Percentiles rank a stretch among this genome's conserved stretches.
Evolutionary conservation across 2,113 vertebrate species (phyloP).

Genomic region (Coregonus clupeaformis): DNA sequence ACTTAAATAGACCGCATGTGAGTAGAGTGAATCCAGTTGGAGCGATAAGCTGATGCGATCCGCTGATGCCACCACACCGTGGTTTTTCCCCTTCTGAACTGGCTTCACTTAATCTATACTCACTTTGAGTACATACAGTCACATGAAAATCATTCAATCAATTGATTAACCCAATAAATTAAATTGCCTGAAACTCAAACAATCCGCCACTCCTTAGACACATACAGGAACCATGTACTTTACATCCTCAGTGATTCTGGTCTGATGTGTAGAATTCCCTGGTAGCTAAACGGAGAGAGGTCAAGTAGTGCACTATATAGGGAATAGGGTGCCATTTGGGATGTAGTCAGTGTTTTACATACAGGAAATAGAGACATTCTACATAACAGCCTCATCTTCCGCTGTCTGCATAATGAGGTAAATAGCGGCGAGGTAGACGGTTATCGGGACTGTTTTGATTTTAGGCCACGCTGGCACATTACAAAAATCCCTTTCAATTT

Average conservation of each 20-base stretch:
- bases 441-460: constrained; percentile 63
- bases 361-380: constrained; percentile 55
- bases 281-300: not conserved
- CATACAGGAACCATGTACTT: not conserved
- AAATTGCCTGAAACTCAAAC: not conserved
- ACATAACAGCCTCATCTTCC: constrained; percentile 54
- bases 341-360: constrained; percentile 14
- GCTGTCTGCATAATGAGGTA: constrained; percentile 45
- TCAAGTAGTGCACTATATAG: not conserved
- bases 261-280: not conserved
- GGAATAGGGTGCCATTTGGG: too few relatives aligned
- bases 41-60: too few relatives aligned
- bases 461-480: constrained; percentile 57
- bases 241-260: not conserved
- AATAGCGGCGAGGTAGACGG: constrained; percentile 30
- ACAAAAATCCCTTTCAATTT: constrained; percentile 37
- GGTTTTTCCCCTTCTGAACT: too few relatives aligned
- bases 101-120: too few relatives aligned
- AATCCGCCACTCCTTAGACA: not conserved
- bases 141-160: not conserved
- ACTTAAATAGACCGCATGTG: too few relatives aligned
- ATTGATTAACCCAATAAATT: not conserved
- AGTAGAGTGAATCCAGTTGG: too few relatives aligned
- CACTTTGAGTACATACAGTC: not conserved
- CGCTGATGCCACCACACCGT: too few relatives aligned